Evolutionary conservation across 2,797 vertebrate species (phyloP).

Genomic region (Pangasius djambal): DNA sequence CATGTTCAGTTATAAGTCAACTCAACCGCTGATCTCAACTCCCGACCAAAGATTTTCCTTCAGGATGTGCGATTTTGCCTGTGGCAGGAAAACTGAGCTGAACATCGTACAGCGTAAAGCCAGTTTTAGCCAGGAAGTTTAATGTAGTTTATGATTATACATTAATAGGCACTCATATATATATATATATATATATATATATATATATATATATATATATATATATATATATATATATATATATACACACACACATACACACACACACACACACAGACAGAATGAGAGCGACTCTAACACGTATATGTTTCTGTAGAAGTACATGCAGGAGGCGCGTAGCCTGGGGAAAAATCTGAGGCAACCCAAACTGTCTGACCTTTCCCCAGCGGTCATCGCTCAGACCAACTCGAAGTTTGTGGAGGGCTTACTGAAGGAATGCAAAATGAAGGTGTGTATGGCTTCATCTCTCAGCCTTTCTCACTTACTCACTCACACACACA

Average conservation of each 20-base stretch:
- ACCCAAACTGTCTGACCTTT: constrained; percentile 90
- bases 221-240: no score
- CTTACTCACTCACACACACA: neutral
- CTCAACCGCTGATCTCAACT: neutral
- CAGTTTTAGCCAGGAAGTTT: neutral
- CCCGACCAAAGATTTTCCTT: neutral
- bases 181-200: no score
- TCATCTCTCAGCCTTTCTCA: neutral
- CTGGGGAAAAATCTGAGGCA: constrained; percentile 87
- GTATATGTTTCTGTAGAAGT: constrained; percentile 74
- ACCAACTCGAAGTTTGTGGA: constrained; percentile 96
- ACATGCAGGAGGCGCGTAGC: constrained; percentile 84
- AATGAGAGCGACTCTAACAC: neutral
- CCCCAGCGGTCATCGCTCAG: constrained; percentile 88
- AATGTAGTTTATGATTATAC: neutral
- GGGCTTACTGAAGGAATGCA: constrained; percentile 93
- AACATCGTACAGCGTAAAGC: neutral
- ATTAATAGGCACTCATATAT: neutral
- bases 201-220: no score
- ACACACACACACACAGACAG: neutral
- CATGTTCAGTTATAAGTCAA: no score
- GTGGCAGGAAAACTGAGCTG: no score
- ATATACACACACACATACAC: no score
- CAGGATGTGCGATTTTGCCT: neutral
- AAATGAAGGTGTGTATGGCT: constrained; percentile 85